A percentile compares a stretch with the other conserved stretches of the same genome.
Conservation (phyloP, 1,140 invertebrate genomes). For the Saccostrea glomerata region DNA sequence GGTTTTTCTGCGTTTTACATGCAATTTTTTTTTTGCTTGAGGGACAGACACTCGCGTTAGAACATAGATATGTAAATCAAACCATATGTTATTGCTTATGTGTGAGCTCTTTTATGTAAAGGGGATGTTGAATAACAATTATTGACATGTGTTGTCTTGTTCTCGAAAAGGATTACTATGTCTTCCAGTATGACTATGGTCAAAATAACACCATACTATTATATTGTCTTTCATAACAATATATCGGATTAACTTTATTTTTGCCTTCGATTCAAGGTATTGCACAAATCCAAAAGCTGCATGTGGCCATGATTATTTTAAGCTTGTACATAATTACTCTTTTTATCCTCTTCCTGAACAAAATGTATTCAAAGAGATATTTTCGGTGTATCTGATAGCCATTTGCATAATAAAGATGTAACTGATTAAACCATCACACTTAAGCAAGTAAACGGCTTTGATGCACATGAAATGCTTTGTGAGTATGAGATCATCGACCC, state of each 20-base stretch:
- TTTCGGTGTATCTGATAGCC: constrained; percentile 12
- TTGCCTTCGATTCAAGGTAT: neutral
- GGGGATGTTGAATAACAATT: constrained; percentile 4
- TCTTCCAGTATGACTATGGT: neutral
- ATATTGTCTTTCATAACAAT: neutral
- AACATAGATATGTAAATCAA: neutral
- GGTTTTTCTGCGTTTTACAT: neutral
- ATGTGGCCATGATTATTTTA: constrained; percentile 36
- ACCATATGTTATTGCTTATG: constrained; percentile 22
- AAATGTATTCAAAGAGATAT: constrained; percentile 18
- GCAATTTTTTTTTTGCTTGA: too few relatives aligned
- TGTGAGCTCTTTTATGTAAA: neutral
- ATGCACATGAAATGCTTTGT: neutral
- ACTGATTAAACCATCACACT: constrained; percentile 8
- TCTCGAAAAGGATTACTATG: neutral
- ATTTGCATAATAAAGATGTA: constrained; percentile 37
- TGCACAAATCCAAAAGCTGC: neutral
- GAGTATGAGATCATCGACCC: neutral
- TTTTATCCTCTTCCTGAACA: constrained; percentile 11
- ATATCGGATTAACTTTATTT: neutral
- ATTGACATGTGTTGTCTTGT: neutral
- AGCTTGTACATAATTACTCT: neutral
- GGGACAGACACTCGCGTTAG: neutral
- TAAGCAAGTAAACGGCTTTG: neutral
- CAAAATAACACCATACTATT: neutral